Conservation (phyloP, 2,888 invertebrate species). For the Eupithecia exiguata region DNA sequence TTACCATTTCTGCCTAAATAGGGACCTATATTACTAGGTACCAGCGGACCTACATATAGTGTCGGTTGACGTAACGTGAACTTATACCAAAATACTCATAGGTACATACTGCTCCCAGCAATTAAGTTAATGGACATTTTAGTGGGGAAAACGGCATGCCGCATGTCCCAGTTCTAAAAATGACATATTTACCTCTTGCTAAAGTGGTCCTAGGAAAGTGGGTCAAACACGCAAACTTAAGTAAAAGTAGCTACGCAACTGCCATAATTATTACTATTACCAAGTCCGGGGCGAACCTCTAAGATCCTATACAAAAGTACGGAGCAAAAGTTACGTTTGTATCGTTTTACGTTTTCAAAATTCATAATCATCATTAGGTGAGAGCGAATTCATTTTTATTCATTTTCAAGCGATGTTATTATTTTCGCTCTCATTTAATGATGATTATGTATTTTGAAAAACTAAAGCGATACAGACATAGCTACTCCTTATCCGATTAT, state of each 20-base stretch:
- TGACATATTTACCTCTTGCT: not conserved
- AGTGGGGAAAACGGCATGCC: not conserved
- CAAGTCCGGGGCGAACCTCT: no score
- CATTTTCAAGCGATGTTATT: no score
- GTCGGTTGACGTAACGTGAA: not conserved
- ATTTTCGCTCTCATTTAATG: no score
- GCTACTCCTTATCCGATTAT: no score
- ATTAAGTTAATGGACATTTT: conserved; percentile 10
- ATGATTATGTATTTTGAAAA: no score
- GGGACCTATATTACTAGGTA: not conserved
- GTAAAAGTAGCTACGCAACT: not conserved
- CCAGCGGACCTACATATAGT: not conserved
- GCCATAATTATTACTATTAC: no score
- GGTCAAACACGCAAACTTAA: conserved; percentile 18
- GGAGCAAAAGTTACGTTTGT: no score
- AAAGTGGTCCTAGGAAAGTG: conserved; percentile 14
- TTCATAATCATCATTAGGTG: no score
- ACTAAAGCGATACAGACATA: no score
- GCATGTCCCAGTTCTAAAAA: conserved; percentile 8
- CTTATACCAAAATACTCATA: not conserved
- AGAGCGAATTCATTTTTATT: no score
- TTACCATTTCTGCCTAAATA: not conserved
- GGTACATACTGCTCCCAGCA: conserved; percentile 3
- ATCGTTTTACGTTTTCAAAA: no score
- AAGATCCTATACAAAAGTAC: no score